Base-by-base conservation (phyloP, 2,888 invertebrate genomes). In the Aricia artaxerxes region DNA sequence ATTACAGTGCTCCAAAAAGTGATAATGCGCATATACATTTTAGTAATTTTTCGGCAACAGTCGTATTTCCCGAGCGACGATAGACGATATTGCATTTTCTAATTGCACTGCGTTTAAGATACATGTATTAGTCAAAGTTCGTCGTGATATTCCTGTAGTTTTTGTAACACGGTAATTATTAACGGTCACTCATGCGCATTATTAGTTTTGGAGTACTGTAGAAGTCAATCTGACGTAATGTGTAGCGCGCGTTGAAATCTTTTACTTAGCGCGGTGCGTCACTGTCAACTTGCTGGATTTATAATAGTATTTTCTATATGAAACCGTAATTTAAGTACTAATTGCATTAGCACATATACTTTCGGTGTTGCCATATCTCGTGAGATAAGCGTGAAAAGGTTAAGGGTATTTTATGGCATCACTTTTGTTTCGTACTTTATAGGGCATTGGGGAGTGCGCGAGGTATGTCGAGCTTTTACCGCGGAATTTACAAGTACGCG, bases 181-280 rank as follows among this genome's bases (percentile, higher is more conserved):
- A 24, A 24, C 24, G 24, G 24, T 24, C 24, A 24, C 24, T 24
- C 24, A 24, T 24, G 24, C 24, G 24, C 24, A 24, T 24, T 24
- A 24, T 24, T 24, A 24, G 24, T 24, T 24, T 24, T 24, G 24
- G 24, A 24, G 24, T 24, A 24, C 24, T 24, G 24, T 24, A 6
- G 40, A 49, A 24, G 24, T 7, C 44, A 44, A 44, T 44, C 7
- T 44, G 44, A 9, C 49, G 69, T 11, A 13, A 9, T 35, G 69
- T 35, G 35, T 69, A 69, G 69, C 13, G 1, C 31, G 13, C 69
- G 69, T 69, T 35, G 35, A 35, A 85, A 85, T 85, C 82, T 83
- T 83, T 84, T 85, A 83, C 85, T 86, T 86, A 85, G 87, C 86
- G 84, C 85, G 86, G 85, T 86, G 85, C 84, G 85, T 85, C 84